Conservation (phyloP, 2,113 vertebrate genomes). For the Morone saxatilis region DNA sequence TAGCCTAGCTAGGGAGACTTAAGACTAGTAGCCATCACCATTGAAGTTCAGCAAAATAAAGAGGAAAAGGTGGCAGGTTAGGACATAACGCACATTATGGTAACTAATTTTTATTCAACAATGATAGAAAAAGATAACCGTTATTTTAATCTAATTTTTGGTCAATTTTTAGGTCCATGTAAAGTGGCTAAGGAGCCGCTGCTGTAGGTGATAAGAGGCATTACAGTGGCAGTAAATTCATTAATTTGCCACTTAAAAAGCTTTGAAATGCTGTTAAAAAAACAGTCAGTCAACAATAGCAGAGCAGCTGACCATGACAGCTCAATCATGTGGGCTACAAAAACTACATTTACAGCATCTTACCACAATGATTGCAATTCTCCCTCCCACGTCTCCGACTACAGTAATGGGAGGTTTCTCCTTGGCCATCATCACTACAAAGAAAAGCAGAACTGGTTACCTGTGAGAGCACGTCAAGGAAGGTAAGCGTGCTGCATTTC, state of each 20-base stretch:
- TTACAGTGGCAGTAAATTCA: background rate
- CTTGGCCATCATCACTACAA: conserved; percentile 98
- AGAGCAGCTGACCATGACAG: background rate
- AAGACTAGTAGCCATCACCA: too few species aligned
- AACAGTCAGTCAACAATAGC: background rate
- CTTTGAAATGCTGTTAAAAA: background rate
- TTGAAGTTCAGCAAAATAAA: too few species aligned
- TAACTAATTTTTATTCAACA: too few species aligned
- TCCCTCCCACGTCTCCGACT: conserved; percentile 96
- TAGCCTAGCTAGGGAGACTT: too few species aligned
- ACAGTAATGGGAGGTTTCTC: conserved; percentile 99
- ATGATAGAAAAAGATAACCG: too few species aligned
- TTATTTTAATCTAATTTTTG: too few species aligned
- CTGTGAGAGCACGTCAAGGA: background rate
- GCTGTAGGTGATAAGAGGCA: background rate
- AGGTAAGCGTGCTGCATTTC: background rate
- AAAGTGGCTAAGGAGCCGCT: too few species aligned
- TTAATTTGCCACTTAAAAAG: background rate
- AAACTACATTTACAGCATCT: conserved; percentile 45
- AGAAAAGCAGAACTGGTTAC: conserved; percentile 50
- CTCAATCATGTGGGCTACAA: background rate
- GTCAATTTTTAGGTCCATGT: too few species aligned
- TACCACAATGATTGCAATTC: conserved; percentile 99
- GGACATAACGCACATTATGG: too few species aligned
- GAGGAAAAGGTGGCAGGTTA: too few species aligned